Conservation (phyloP, 2,888 invertebrate genomes). For the Selenia dentaria region DNA sequence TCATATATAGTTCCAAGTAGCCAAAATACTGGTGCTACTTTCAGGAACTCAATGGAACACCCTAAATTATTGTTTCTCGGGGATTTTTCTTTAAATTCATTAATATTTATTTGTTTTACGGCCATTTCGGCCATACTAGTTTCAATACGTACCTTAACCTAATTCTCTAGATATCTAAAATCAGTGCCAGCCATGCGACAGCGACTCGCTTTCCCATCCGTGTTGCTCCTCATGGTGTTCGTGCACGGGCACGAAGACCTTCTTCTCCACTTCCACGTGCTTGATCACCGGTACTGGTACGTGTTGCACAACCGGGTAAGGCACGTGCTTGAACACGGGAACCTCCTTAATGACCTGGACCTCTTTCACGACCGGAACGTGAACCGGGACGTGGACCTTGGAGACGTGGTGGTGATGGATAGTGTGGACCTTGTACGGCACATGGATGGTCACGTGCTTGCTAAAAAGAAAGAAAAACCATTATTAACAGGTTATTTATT, state of each 20-base stretch:
- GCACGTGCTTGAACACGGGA: constrained; percentile 71
- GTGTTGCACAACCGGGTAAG: constrained; percentile 66
- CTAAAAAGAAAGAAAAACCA: constrained; percentile 24
- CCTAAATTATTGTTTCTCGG: too few relatives aligned
- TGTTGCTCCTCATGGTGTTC: constrained; percentile 51
- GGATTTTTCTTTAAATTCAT: too few relatives aligned
- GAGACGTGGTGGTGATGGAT: constrained; percentile 78
- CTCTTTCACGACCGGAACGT: constrained; percentile 74
- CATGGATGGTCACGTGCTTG: constrained; percentile 78
- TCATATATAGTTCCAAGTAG: too few relatives aligned
- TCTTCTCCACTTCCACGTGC: constrained; percentile 73
- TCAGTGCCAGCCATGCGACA: constrained; percentile 81
- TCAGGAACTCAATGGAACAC: too few relatives aligned
- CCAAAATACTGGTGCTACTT: too few relatives aligned
- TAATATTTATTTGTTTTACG: too few relatives aligned
- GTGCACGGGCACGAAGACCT: constrained; percentile 67
- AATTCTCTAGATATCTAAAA: constrained; percentile 31
- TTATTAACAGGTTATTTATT: neutral
- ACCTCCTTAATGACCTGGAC: constrained; percentile 76
- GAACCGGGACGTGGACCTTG: constrained; percentile 70
- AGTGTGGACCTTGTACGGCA: constrained; percentile 77
- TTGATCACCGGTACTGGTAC: constrained; percentile 66
- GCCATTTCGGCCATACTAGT: too few relatives aligned
- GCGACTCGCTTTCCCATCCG: constrained; percentile 76
- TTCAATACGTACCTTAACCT: constrained; percentile 54